phyloP scores from a whole-genome alignment of 1,140 invertebrate species.

The Drosophila tropicalis region DNA sequence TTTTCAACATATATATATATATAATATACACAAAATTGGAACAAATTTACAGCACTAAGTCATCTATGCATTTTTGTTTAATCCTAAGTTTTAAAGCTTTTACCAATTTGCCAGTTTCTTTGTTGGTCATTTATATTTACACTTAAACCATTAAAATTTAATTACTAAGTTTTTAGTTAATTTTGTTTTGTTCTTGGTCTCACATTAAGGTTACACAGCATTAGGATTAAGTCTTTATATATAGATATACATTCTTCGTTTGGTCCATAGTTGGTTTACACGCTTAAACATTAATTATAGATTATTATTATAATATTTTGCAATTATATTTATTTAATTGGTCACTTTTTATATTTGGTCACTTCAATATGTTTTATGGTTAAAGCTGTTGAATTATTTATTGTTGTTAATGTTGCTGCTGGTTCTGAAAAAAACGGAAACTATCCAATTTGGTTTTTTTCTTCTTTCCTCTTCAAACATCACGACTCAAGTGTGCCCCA shows the following conservation, averaged over 20 bases:
- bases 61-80: constrained; percentile 31
- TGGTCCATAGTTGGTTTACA: constrained; percentile 40
- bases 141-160: background rate
- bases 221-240: background rate
- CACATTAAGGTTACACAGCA: constrained; percentile 7
- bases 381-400: constrained; percentile 48
- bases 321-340: constrained; percentile 18
- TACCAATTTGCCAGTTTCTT: constrained; percentile 64
- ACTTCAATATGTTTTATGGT: constrained; percentile 34
- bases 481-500: constrained; percentile 66
- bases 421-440: constrained; percentile 44
- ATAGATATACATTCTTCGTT: constrained; percentile 11
- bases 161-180: background rate
- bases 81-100: constrained; percentile 74
- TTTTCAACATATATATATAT: background rate
- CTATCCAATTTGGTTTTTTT: constrained; percentile 11
- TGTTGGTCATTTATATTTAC: constrained; percentile 55
- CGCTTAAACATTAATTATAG: constrained; percentile 53
- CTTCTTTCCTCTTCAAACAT: constrained; percentile 4
- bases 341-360: constrained; percentile 40
- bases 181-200: background rate
- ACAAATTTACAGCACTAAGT: constrained; percentile 54
- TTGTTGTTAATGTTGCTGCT: constrained; percentile 36
- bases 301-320: constrained; percentile 7
- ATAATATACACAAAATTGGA: constrained; percentile 20